Evolutionary conservation across 2,113 vertebrate species (phyloP), one percentile per base, ranked within the genome.

Genomic region (Datnioides undecimradiatus): DNA sequence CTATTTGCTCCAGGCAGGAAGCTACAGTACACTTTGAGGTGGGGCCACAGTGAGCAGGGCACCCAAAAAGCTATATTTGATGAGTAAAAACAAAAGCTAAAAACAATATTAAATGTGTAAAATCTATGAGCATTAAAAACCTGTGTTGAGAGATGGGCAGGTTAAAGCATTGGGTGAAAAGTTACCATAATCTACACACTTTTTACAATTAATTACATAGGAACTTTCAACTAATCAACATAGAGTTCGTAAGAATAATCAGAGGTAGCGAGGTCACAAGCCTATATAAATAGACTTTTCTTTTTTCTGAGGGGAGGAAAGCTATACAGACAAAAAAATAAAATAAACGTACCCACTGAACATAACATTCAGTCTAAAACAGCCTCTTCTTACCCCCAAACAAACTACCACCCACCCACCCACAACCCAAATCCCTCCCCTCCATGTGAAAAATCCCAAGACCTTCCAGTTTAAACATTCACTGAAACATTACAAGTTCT

Each of bases 181-280:
- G 94, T 96, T 95, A 96, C 94, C 95, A 95, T 95, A 94, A 94
- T 94, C 93, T 96, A 96, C 90, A 94, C 90, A 96, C 93, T 96
- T 96, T 96, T 93, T 96, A 96, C 95, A 96, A 92, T 95, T 96
- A 96, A 95, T 96, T 96, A 96, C 95, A 96, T 93, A 91, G 83
- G 84, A 93, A 95, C 92, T 95, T 96, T 95, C 91, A 94, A 92
- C 94, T 96, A 96, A 95, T 93, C 90, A 85, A 94, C 93, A 92
- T 94, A 96, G 93, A 95, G 95, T 95, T 96, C 85, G 92, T 94
- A 84, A 94, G 95, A 95, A 95, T 97, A 96, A 92, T 94, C 93
- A 97, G 97, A 98, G 97, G 97, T 98, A 98, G 97, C 95, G 95
- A 97, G 94, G 94, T 95, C 94, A 93, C 78, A 88, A 93, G 92